Conservation (phyloP, 2,113 vertebrate species). For the Aspiorhynchus laticeps region DNA sequence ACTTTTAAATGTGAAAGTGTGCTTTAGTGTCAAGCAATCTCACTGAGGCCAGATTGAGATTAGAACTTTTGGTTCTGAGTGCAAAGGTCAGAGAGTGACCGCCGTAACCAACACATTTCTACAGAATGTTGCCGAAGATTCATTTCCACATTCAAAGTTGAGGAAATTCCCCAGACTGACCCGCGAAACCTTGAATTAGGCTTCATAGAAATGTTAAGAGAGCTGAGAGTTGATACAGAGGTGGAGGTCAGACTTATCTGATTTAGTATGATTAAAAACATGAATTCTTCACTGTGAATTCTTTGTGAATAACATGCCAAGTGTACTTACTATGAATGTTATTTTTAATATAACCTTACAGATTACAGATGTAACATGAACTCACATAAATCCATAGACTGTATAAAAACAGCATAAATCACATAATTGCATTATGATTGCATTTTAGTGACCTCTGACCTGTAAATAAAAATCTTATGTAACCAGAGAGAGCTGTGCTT, state of each 20-base stretch:
- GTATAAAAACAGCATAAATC: no score
- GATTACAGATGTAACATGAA: constrained; percentile 11
- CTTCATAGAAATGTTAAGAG: constrained; percentile 36
- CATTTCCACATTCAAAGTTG: constrained; percentile 39
- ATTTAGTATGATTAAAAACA: not conserved
- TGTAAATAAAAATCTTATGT: constrained; percentile 13
- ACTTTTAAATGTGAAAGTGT: constrained; percentile 66
- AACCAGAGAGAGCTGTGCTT: constrained; percentile 7
- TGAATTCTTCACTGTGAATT: not conserved
- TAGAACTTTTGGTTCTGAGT: constrained; percentile 64
- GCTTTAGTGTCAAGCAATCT: constrained; percentile 63
- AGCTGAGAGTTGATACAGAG: constrained; percentile 25
- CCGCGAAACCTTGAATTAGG: constrained; percentile 31
- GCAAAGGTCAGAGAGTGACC: constrained; percentile 57
- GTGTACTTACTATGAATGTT: constrained; percentile 5
- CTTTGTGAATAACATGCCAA: not conserved
- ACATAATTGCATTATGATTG: not conserved
- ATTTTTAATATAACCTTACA: constrained; percentile 12
- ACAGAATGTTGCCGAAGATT: constrained; percentile 52
- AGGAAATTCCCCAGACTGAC: constrained; percentile 49
- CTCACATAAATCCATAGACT: no score
- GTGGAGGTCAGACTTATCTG: constrained; percentile 10
- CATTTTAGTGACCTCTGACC: not conserved
- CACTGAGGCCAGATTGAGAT: constrained; percentile 62
- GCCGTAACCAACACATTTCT: constrained; percentile 59